phyloP scores from a whole-genome alignment of 2,888 invertebrate genomes.

The Polyommatus icarus region DNA sequence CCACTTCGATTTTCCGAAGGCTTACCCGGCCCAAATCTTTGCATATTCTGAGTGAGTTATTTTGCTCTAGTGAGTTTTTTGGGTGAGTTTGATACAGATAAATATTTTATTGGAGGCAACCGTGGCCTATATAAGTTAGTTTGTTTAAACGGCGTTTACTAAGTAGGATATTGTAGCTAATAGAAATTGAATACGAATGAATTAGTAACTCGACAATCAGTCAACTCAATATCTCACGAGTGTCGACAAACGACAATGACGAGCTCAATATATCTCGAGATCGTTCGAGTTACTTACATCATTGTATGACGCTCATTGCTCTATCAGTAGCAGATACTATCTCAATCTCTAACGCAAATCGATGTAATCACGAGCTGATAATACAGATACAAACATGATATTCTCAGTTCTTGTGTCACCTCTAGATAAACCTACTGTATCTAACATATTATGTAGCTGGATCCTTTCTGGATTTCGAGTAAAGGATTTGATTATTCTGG shows the following conservation, averaged over 20 bases:
- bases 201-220: not conserved
- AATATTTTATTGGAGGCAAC: not conserved
- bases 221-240: not conserved
- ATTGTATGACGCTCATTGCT: not conserved
- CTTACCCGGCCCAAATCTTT: slow-evolving; percentile 52
- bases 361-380: not conserved
- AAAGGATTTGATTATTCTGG: too few species aligned
- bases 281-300: not conserved
- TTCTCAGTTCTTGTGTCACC: not conserved
- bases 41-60: slow-evolving; percentile 38
- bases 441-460: too few species aligned
- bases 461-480: too few species aligned
- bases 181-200: too few species aligned
- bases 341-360: not conserved
- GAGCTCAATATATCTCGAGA: not conserved
- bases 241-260: not conserved
- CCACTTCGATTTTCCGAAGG: slow-evolving; percentile 46
- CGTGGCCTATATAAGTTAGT: too few species aligned
- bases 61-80: slow-evolving; percentile 1
- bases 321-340: not conserved
- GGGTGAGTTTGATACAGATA: not conserved
- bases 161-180: not conserved
- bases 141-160: not conserved
- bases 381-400: not conserved
- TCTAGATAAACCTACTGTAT: too few species aligned